Conservation (phyloP, 2,113 vertebrate genomes). For the Semicossyphus pulcher region DNA sequence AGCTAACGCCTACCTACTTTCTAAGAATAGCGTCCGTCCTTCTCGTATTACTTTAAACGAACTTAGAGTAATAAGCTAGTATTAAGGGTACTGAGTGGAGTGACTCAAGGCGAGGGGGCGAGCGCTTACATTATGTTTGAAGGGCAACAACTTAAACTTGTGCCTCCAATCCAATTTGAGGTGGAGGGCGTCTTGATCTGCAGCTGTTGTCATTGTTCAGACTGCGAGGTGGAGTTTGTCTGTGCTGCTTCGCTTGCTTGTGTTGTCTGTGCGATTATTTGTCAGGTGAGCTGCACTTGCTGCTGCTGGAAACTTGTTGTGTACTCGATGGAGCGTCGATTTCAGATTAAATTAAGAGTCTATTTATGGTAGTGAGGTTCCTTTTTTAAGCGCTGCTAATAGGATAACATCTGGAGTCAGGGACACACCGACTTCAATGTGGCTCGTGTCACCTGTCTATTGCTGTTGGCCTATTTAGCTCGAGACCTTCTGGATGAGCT, state of each 20-base stretch:
- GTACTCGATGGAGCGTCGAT: neutral
- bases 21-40: constrained; percentile 55
- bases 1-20: constrained; percentile 24
- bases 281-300: neutral
- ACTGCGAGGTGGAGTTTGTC: constrained; percentile 31
- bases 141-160: constrained; percentile 62
- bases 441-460: constrained; percentile 52
- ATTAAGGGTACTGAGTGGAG: constrained; percentile 61
- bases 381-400: constrained; percentile 32
- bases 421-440: constrained; percentile 18
- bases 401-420: constrained; percentile 54
- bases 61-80: constrained; percentile 70
- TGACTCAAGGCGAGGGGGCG: constrained; percentile 16
- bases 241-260: constrained; percentile 4
- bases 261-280: constrained; percentile 2
- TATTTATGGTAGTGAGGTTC: neutral
- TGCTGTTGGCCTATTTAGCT: constrained; percentile 59
- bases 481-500: constrained; percentile 51
- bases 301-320: neutral
- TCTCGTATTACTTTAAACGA: constrained; percentile 57
- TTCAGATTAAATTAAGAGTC: neutral
- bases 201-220: constrained; percentile 30
- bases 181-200: neutral
- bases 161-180: constrained; percentile 63
- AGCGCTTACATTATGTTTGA: constrained; percentile 41